Conservation (phyloP, 2,888 invertebrate genomes). For the Caenorhabditis sp. region DNA sequence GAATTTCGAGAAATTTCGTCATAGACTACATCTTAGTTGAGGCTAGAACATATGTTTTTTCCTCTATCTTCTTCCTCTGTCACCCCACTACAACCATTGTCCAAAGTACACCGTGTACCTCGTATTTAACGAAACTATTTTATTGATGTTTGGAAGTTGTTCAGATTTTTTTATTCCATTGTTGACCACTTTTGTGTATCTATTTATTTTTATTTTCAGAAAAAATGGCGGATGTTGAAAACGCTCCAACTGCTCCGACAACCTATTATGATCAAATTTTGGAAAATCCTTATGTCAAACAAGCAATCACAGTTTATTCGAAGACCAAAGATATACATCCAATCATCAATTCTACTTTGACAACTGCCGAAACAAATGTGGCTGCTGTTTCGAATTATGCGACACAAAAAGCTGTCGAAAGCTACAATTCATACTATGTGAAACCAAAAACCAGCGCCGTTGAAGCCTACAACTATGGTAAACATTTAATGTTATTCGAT, state of each 20-base stretch:
- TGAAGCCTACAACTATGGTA: slow-evolving; percentile 30
- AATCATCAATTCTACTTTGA: slow-evolving; percentile 30
- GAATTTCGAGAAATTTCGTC: background rate
- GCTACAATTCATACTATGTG: slow-evolving; percentile 43
- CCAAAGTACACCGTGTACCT: background rate
- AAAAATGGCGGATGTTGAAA: slow-evolving; percentile 32
- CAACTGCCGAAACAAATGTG: slow-evolving; percentile 25
- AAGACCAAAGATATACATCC: slow-evolving; percentile 42
- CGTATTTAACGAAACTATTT: background rate
- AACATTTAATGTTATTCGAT: background rate
- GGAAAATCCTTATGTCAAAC: slow-evolving; percentile 34
- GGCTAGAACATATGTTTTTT: slow-evolving; percentile 18
- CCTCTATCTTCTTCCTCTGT: slow-evolving; percentile 19
- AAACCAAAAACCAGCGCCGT: slow-evolving; percentile 35
- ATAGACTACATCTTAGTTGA: background rate
- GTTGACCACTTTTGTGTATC: background rate
- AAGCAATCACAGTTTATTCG: slow-evolving; percentile 28
- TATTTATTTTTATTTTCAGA: background rate
- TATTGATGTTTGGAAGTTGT: background rate
- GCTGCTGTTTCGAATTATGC: slow-evolving; percentile 22
- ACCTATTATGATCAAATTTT: slow-evolving; percentile 39
- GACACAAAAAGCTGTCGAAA: slow-evolving; percentile 32
- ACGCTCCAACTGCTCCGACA: slow-evolving; percentile 1
- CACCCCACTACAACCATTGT: slow-evolving; percentile 4
- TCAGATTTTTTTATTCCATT: background rate